Base-by-base conservation (phyloP, 1,140 invertebrate genomes). In the Vollenhovia emeryi region DNA sequence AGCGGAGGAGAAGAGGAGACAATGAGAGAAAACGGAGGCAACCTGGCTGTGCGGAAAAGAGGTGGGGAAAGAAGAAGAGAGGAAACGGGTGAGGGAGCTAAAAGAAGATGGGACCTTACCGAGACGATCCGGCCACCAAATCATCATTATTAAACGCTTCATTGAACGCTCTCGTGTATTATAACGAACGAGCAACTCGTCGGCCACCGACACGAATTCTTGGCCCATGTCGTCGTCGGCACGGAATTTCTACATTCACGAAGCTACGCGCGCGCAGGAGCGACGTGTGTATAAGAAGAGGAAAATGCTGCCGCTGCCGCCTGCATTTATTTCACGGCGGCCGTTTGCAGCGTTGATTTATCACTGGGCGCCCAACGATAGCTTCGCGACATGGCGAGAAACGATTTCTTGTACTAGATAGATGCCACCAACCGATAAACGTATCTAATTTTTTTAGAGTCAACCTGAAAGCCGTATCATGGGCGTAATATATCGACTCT, bases 71-170 rank as follows among this genome's bases (percentile, higher is more conserved):
- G 59, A 43, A 75, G 52, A 59, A 30, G 71, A 62, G 15, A 40
- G 7, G 43, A 59, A 55, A 30, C 13, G n/a, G 36, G 5, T 8
- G 33, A n/a, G 30, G 71, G 43, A 69, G 21, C 43, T 66, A 43
- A 55, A 59, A 15, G 21, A 45, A 69, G 62, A 69, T 48, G 55
- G 30, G 36, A 62, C 33, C 33, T 84, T 36, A 68, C 24, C 36
- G 50, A n/a, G n/a, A 69, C 27, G 55, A 79, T 73, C 48, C 60
- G n/a, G n/a, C 84, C 40, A 87, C 48, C 82, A 78, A 91, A 86
- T 88, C 84, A 78, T 89, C 87, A 69, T 92, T 89, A 90, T 91
- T 90, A 89, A 89, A 91, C 76, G 79, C 69, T 85, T 40, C 86
- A 89, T 86, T 84, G 90, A 89, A 33, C 52, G 66, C 69, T 89